phyloP scores from a whole-genome alignment of 2,113 vertebrate genomes.

The Eulemur macaco region DNA sequence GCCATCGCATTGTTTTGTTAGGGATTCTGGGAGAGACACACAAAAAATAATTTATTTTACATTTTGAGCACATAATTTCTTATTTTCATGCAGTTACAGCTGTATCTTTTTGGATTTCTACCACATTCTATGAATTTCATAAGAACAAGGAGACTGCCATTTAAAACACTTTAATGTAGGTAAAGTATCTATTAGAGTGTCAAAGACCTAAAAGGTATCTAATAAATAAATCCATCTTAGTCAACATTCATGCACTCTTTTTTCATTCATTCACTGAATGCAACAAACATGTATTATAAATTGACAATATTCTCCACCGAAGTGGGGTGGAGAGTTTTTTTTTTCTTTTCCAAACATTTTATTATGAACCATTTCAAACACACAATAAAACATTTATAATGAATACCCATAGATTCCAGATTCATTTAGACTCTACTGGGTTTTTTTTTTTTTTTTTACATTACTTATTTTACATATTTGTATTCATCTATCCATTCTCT shows the following conservation, averaged over 20 bases:
- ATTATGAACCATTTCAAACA: too few species aligned
- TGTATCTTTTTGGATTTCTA: not conserved
- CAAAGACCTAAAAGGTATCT: not conserved
- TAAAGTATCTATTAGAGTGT: not conserved
- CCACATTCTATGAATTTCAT: not conserved
- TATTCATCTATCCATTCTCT: too few species aligned
- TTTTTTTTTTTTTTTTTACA: too few species aligned
- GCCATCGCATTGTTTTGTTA: too few species aligned
- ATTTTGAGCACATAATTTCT: not conserved
- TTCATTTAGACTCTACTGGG: too few species aligned
- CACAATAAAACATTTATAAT: too few species aligned
- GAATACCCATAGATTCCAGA: too few species aligned
- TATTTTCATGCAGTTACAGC: not conserved
- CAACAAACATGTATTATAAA: not conserved
- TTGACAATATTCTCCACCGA: not conserved
- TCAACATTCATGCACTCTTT: not conserved
- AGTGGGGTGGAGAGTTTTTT: not conserved
- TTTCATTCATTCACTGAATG: not conserved
- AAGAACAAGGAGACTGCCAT: not conserved
- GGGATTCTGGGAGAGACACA: too few species aligned
- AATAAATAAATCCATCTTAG: not conserved
- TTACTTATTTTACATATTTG: too few species aligned
- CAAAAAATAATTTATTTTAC: too few species aligned
- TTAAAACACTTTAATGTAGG: not conserved
- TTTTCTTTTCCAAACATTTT: too few species aligned